These are phyloP conservation scores for Hirtodrosophila duncani DNA, from an alignment of 2,888 invertebrate species.

Conservation along the genomic window DNA sequence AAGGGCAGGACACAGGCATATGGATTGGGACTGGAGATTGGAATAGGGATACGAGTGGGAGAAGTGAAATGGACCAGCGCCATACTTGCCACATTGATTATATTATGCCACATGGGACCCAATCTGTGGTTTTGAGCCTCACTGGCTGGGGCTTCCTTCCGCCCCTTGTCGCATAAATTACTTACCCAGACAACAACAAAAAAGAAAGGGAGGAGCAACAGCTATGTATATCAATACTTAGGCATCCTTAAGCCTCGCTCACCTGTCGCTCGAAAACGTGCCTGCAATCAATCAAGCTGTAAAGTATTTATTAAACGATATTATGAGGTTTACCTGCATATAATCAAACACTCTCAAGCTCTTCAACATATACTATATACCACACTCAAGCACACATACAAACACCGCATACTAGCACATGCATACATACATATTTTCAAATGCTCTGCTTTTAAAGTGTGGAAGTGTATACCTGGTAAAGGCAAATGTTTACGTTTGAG, in stretches of 20 bases:
- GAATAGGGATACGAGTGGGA: constrained; percentile 41
- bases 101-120: constrained; percentile 70
- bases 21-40: not conserved
- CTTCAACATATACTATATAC: constrained; percentile 4
- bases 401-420: no score
- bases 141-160: constrained; percentile 23
- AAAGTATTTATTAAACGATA: constrained; percentile 72
- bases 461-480: no score
- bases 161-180: constrained; percentile 55
- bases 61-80: constrained; percentile 13
- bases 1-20: not conserved
- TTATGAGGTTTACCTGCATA: constrained; percentile 63
- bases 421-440: no score
- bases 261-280: constrained; percentile 56
- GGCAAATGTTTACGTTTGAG: no score
- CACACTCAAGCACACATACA: not conserved
- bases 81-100: constrained; percentile 60
- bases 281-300: constrained; percentile 68
- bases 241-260: constrained; percentile 41
- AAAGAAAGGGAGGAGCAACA: not conserved
- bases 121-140: constrained; percentile 53
- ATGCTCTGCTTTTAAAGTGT: no score
- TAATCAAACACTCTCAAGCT: constrained; percentile 17
- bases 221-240: constrained; percentile 55
- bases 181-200: constrained; percentile 26